Base-by-base conservation (phyloP, 2,797 vertebrate genomes). In the Gymnocypris eckloni region DNA sequence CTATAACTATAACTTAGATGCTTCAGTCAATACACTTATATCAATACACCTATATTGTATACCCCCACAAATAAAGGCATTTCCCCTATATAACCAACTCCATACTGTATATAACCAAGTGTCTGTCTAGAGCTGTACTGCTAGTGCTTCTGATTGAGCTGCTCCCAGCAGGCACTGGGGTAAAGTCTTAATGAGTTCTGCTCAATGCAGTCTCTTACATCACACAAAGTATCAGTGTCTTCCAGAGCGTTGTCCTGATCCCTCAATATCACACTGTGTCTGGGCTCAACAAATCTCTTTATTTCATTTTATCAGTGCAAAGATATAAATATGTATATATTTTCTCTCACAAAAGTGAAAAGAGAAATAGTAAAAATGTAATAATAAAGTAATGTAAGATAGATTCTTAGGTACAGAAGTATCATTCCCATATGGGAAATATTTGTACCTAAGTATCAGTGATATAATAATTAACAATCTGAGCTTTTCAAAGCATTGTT, bases 151-250 rank as follows among this genome's bases (percentile, higher is more conserved):
- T 88, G 86, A 90, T 83, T 81, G 71, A 86, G 84, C 81, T 77
- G 83, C 39, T 86, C 80, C 76, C 79, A 75, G 85, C 77, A 75
- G 88, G 79, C 85, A 89, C 76, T 59, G 84, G 69, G 66, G 78
- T 83, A 79, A 82, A 86, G 81, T 88, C 78, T 83, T 88, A 86
- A 90, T 90, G 85, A 90, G 85, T 82, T 85, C 80, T 81, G 71
- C 71, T 71, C 80, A 67, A 16, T 81, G 75, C 54, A 72, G 84
- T 87, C 78, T 83, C 71, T 87, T 80, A 85, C 82, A 79, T 86
- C 83, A 79, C 56, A 81, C 83, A 33, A 81, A 87, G 83, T 82
- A 87, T 86, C 87, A 86, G 81, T 81, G 61, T 86, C 86, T 90
- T 75, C 82, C 54, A 54, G 25, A 59, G 4, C 52, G 72, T 90